Percentiles rank a stretch among this genome's conserved stretches.
Conservation (phyloP, 2,888 invertebrate genomes). For the Leptopilina drosophilae region DNA sequence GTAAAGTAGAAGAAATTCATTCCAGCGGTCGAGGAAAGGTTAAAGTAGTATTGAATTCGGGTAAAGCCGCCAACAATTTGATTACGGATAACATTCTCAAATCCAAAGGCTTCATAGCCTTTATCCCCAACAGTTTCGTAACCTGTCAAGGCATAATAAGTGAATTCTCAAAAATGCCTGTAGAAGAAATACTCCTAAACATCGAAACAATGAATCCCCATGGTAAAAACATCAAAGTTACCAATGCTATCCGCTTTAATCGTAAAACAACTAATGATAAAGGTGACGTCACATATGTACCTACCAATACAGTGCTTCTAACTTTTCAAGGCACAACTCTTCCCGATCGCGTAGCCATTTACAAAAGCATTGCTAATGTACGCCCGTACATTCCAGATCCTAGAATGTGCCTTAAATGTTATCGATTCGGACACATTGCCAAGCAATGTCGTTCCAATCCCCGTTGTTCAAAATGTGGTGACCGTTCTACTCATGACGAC, state of each 20-base stretch:
- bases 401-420: neutral
- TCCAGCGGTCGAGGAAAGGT: neutral
- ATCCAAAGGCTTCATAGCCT: neutral
- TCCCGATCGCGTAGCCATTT: neutral
- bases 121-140: neutral
- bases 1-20: neutral
- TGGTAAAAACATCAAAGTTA: neutral
- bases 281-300: neutral
- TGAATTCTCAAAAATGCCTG: neutral
- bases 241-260: neutral
- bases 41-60: neutral
- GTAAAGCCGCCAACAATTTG: neutral
- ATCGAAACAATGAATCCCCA: neutral
- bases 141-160: neutral
- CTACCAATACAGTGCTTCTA: neutral
- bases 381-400: neutral
- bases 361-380: neutral
- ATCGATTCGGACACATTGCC: neutral
- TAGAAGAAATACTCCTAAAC: neutral
- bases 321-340: neutral
- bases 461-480: too few relatives aligned
- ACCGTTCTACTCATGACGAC: too few relatives aligned
- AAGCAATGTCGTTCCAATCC: neutral
- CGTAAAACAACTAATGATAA: neutral
- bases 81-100: neutral